phyloP scores from a whole-genome alignment of 1,140 invertebrate genomes.

The Cryptotermes secundus region DNA sequence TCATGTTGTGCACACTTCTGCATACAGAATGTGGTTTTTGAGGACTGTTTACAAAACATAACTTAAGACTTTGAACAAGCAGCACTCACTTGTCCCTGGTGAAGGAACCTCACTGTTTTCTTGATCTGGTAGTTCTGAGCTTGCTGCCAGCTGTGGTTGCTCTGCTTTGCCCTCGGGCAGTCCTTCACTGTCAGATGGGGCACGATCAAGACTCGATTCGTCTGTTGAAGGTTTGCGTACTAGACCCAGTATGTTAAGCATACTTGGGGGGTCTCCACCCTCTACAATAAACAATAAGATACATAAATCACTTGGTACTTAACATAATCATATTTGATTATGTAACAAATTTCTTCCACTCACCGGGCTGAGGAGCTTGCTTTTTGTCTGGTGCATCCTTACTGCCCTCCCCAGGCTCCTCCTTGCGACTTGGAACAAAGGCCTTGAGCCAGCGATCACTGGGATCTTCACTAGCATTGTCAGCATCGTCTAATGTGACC shows the following conservation, averaged over 20 bases:
- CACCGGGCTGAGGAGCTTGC: background rate
- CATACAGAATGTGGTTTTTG: too few species aligned
- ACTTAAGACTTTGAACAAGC: too few species aligned
- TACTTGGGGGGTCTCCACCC: conserved; percentile 47
- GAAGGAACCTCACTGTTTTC: background rate
- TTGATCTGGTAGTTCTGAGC: conserved; percentile 37
- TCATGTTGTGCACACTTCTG: too few species aligned
- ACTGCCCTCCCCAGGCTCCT: conserved; percentile 28
- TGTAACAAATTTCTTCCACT: background rate
- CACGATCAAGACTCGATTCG: conserved; percentile 33
- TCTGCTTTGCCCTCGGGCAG: conserved; percentile 1
- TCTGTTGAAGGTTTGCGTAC: conserved; percentile 45
- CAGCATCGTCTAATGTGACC: conserved; percentile 36
- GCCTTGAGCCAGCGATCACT: conserved; percentile 34
- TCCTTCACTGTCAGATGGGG: conserved; percentile 30
- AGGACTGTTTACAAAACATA: too few species aligned
- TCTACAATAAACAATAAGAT: background rate
- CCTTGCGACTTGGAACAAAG: conserved; percentile 28
- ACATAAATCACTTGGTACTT: background rate
- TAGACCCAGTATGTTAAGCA: conserved; percentile 56
- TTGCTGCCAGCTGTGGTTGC: background rate
- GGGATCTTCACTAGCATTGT: conserved; percentile 28
- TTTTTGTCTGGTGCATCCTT: conserved; percentile 26
- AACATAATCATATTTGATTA: background rate
- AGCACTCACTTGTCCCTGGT: background rate